Percentiles rank a stretch among this genome's conserved stretches.
Evolutionary conservation across 2,797 vertebrate genomes (phyloP).

Genomic region (Euthynnus affinis): DNA sequence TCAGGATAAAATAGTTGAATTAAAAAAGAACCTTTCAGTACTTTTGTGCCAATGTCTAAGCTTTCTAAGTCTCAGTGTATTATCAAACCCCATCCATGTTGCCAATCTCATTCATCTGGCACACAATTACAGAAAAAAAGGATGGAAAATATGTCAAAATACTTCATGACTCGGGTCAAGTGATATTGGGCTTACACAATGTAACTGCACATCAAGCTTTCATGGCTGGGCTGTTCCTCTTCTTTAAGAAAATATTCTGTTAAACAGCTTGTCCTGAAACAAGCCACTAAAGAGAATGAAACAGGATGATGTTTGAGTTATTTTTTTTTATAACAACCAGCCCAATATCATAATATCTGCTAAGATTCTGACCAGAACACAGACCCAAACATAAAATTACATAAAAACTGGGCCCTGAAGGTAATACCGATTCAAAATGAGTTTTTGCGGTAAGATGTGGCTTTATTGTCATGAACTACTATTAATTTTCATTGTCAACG

Average conservation of each 20-base stretch:
- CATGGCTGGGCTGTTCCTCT: not conserved
- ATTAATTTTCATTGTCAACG: constrained; percentile 74
- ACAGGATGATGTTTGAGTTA: constrained; percentile 57
- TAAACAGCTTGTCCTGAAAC: constrained; percentile 47
- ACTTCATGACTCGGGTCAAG: not conserved
- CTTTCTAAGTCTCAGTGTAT: not conserved
- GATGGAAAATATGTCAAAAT: not conserved
- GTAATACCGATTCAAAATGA: constrained; percentile 59
- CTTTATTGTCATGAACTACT: constrained; percentile 67
- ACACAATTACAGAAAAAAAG: constrained; percentile 6
- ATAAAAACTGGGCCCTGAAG: constrained; percentile 61
- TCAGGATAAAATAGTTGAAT: constrained; percentile 2
- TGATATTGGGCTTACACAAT: not conserved
- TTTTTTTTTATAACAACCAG: constrained; percentile 48
- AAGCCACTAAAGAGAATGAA: constrained; percentile 54
- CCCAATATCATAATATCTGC: constrained; percentile 41
- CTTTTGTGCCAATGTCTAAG: constrained; percentile 9
- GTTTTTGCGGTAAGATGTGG: constrained; percentile 65
- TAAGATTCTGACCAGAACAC: constrained; percentile 47
- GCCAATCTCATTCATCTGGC: not conserved
- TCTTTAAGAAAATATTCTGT: constrained; percentile 24
- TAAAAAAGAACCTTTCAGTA: constrained; percentile 19
- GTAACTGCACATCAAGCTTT: not conserved
- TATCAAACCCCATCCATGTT: constrained; percentile 7
- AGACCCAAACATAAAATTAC: constrained; percentile 59